phyloP scores from a whole-genome alignment of 2,888 invertebrate genomes.

The Leptinotarsa haldemani region DNA sequence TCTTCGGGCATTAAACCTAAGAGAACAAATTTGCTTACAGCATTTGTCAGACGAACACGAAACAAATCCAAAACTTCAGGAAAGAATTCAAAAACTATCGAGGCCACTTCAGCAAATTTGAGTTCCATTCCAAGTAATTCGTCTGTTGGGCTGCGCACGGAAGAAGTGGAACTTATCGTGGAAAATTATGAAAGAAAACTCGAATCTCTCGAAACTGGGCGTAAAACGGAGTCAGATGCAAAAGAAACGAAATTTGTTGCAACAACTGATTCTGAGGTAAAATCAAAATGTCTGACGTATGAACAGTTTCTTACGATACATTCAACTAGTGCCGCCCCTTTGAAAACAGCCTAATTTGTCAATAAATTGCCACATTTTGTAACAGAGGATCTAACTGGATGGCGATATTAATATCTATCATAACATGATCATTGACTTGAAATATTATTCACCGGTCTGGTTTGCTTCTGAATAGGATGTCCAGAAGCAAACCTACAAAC shows the following conservation, averaged over 20 bases:
- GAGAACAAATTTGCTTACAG: conserved; percentile 47
- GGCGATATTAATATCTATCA: too few relatives aligned
- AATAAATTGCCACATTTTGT: too few relatives aligned
- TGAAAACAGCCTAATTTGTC: too few relatives aligned
- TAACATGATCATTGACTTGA: too few relatives aligned
- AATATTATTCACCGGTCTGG: too few relatives aligned
- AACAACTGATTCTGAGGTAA: conserved; percentile 46
- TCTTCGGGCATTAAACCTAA: conserved; percentile 43
- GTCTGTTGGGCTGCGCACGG: conserved; percentile 37
- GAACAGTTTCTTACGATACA: too few relatives aligned
- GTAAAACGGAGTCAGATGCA: neutral
- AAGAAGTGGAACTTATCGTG: conserved; percentile 43
- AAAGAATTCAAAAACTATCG: conserved; percentile 26
- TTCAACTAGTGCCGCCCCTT: too few relatives aligned
- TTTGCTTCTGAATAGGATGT: too few relatives aligned
- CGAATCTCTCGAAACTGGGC: conserved; percentile 15
- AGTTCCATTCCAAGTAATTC: conserved; percentile 40
- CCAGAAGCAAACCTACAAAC: too few relatives aligned
- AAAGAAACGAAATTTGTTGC: conserved; percentile 21
- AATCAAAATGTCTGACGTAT: neutral
- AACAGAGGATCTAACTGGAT: too few relatives aligned
- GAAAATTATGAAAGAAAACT: conserved; percentile 43
- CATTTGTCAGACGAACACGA: conserved; percentile 43
- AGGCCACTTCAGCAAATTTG: conserved; percentile 36
- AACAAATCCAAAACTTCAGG: conserved; percentile 34